Evolutionary conservation across 2,888 invertebrate species (phyloP).

Genomic region (Torymus auratus): DNA sequence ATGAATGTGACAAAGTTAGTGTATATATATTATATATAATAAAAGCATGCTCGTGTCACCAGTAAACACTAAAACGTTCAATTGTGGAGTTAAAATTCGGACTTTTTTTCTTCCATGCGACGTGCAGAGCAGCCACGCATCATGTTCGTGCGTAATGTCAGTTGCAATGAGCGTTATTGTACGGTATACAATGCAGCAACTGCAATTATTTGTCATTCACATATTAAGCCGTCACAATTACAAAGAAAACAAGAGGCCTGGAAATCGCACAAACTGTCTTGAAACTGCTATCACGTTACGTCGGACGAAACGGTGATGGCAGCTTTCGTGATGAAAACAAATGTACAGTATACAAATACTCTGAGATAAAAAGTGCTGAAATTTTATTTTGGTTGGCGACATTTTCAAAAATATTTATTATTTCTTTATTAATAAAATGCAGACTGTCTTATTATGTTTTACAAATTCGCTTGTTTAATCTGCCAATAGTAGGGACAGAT

Average conservation of each 20-base stretch:
- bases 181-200: conserved; percentile 4
- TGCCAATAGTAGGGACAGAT: no score
- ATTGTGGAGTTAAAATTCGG: conserved; percentile 11
- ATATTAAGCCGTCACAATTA: conserved; percentile 30
- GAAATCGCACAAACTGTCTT: conserved; percentile 45
- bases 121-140: conserved; percentile 26
- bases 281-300: not conserved
- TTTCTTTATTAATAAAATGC: no score
- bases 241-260: conserved; percentile 30
- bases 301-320: not conserved
- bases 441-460: no score
- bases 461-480: no score
- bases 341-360: no score
- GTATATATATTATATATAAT: conserved; percentile 1
- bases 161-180: conserved; percentile 24
- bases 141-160: conserved; percentile 30
- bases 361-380: no score
- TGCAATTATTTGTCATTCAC: conserved; percentile 41
- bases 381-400: no score
- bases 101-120: conserved; percentile 11
- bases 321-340: not conserved
- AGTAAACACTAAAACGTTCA: conserved; percentile 35
- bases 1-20: conserved; percentile 50
- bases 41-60: conserved; percentile 45
- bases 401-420: no score